These are phyloP conservation scores for Steinernema scapterisci DNA, from an alignment of 2,888 invertebrate genomes.

Conservation along the genomic window DNA sequence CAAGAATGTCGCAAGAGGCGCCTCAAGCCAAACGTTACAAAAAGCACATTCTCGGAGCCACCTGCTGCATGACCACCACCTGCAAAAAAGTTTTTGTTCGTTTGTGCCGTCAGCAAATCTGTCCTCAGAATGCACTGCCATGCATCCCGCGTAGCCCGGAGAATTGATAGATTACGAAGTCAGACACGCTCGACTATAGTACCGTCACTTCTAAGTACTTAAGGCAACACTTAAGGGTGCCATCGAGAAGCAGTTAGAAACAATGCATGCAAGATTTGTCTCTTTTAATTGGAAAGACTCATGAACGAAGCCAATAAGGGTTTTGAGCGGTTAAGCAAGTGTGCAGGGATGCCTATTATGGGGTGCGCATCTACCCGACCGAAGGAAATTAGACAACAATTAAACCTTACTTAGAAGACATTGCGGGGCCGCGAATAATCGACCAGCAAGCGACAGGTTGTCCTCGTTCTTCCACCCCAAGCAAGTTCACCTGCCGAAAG, in stretches of 20 bases:
- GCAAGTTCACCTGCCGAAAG: conserved; percentile 8
- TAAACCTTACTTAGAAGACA: not conserved
- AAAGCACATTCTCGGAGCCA: not conserved
- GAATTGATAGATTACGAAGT: too few relatives aligned
- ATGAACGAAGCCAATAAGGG: conserved; percentile 29
- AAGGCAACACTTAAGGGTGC: too few relatives aligned
- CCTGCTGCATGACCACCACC: not conserved
- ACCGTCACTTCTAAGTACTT: too few relatives aligned
- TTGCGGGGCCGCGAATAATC: conserved; percentile 8
- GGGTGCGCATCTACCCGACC: conserved; percentile 10
- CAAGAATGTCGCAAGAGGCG: not conserved
- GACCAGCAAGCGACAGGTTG: not conserved
- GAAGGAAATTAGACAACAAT: conserved; percentile 24
- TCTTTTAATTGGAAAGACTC: conserved; percentile 25
- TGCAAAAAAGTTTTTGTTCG: not conserved
- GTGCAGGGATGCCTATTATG: conserved; percentile 14
- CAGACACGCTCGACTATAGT: too few relatives aligned
- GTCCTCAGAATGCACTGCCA: too few relatives aligned
- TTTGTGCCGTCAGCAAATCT: not conserved
- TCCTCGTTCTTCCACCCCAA: not conserved
- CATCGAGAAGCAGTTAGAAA: conserved; percentile 1
- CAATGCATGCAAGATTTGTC: conserved; percentile 23
- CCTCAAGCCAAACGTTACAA: not conserved
- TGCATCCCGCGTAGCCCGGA: too few relatives aligned
- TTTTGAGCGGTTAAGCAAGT: conserved; percentile 7